Percentiles rank a stretch among this genome's conserved stretches.
phyloP scores from a whole-genome alignment of 2,113 vertebrate species.

The Zapornia atra region DNA sequence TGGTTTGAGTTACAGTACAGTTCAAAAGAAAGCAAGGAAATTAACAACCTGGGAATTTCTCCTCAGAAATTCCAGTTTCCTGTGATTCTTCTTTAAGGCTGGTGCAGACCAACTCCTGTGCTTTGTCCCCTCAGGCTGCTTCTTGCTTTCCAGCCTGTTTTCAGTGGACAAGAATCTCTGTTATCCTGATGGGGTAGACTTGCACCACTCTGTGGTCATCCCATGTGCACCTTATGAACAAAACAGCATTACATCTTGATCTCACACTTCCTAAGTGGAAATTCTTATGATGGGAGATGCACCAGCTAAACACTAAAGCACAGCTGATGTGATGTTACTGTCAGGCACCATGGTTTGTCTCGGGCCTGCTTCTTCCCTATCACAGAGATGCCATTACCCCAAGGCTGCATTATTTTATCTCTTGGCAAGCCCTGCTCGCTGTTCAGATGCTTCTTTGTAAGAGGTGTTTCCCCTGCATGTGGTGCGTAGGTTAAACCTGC shows the following conservation, averaged over 20 bases:
- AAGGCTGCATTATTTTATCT: neutral
- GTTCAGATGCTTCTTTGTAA: neutral
- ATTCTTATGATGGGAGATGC: accelerated
- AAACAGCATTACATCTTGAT: neutral
- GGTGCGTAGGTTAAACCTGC: neutral
- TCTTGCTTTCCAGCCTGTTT: neutral
- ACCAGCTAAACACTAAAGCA: neutral
- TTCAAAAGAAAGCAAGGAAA: neutral
- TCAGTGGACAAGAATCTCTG: neutral
- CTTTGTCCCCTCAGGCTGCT: neutral
- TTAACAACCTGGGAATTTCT: neutral
- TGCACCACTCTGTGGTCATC: neutral
- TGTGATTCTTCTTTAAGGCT: neutral
- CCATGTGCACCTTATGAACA: neutral
- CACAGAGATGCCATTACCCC: neutral
- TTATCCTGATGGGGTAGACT: neutral
- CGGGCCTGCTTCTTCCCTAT: neutral
- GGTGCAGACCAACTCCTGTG: neutral
- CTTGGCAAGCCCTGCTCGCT: neutral
- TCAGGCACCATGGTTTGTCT: neutral
- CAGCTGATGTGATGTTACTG: neutral
- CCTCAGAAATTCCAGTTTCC: neutral
- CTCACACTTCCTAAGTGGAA: neutral
- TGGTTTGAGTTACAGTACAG: neutral
- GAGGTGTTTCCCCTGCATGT: neutral